A percentile compares a stretch with the other conserved stretches of the same genome.
phyloP scores from a whole-genome alignment of 2,797 vertebrate species.

The Lycodopsis pacificus region DNA sequence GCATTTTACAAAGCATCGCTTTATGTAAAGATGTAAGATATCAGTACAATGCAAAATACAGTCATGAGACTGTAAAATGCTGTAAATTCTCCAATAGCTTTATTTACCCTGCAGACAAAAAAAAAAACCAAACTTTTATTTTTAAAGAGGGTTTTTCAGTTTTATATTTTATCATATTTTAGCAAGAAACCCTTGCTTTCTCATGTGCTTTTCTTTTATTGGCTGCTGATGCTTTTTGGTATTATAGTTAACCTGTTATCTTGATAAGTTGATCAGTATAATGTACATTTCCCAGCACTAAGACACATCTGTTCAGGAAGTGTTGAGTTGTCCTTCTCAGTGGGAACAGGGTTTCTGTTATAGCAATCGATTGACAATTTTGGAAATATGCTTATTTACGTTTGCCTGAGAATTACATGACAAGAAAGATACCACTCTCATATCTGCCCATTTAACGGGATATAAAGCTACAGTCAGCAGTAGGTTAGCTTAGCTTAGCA shows the following conservation, averaged over 20 bases:
- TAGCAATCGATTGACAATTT: neutral
- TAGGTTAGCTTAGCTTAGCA: neutral
- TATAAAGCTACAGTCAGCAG: neutral
- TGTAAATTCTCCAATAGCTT: constrained; percentile 14
- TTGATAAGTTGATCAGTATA: constrained; percentile 1
- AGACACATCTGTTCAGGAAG: neutral
- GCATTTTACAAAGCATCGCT: constrained; percentile 4
- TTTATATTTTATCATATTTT: constrained; percentile 11
- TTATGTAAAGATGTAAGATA: constrained; percentile 18
- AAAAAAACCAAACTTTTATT: neutral
- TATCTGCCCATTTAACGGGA: neutral
- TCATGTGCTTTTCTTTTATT: constrained; percentile 14
- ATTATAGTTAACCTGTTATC: constrained; percentile 13
- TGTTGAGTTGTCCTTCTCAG: neutral
- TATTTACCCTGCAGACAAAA: constrained; percentile 1
- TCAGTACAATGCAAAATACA: neutral
- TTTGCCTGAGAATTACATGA: neutral
- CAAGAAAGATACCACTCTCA: neutral
- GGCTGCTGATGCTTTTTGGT: constrained; percentile 10
- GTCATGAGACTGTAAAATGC: neutral
- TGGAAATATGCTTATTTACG: neutral
- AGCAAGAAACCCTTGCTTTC: neutral
- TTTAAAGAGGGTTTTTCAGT: neutral
- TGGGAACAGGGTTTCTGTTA: neutral
- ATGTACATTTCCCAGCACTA: constrained; percentile 17